A percentile compares a stretch with the other conserved stretches of the same genome.
Conservation (phyloP, 2,797 vertebrate species). For the Gallirallus australis region DNA sequence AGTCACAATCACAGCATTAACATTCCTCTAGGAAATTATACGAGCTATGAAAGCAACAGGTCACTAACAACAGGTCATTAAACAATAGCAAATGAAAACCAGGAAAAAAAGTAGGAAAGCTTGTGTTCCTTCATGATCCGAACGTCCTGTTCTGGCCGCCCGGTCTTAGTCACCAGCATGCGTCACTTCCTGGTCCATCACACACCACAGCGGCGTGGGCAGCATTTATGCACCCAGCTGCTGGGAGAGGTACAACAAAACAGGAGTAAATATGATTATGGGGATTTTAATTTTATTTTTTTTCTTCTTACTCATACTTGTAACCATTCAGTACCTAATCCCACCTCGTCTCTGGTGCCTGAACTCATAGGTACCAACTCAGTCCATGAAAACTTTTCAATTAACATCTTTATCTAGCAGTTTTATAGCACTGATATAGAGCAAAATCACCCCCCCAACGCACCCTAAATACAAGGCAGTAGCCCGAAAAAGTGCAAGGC, state of each 20-base stretch:
- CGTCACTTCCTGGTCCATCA: not conserved
- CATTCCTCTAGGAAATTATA: not conserved
- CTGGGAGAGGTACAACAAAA: not conserved
- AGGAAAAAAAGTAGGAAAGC: not conserved
- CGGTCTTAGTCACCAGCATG: accelerated
- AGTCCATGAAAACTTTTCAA: not conserved
- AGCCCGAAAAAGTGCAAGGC: not conserved
- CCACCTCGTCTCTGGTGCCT: not conserved
- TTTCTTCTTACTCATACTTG: not conserved
- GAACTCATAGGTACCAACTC: not conserved
- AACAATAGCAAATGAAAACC: not conserved
- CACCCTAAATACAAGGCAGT: not conserved
- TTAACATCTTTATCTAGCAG: not conserved
- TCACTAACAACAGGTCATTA: not conserved
- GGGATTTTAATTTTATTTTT: not conserved
- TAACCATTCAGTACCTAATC: accelerated
- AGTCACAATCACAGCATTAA: not conserved
- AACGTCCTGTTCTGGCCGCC: conserved; percentile 48
- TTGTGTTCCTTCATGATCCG: not conserved
- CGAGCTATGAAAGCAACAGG: not conserved
- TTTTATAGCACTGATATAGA: accelerated
- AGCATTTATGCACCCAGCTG: not conserved
- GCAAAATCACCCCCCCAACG: not conserved
- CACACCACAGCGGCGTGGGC: accelerated
- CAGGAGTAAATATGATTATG: not conserved